Percentiles rank a stretch among this genome's conserved stretches.
phyloP scores from a whole-genome alignment of 1,140 invertebrate genomes.

The Camponotus floridanus region DNA sequence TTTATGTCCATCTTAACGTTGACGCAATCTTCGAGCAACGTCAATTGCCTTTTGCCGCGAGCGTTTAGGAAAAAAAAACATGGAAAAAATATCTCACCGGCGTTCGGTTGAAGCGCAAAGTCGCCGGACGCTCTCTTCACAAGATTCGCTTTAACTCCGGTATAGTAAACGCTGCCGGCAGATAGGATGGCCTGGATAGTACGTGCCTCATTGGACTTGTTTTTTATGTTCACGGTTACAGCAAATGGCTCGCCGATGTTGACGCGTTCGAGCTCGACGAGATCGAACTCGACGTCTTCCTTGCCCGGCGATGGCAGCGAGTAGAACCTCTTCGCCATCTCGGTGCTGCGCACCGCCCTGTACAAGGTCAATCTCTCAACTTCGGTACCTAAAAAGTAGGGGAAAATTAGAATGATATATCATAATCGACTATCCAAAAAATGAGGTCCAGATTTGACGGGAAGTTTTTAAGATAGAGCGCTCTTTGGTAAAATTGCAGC shows the following conservation, averaged over 20 bases:
- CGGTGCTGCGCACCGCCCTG: slow-evolving; percentile 89
- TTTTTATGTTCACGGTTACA: slow-evolving; percentile 89
- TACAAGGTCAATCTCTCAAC: slow-evolving; percentile 90
- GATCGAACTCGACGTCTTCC: slow-evolving; percentile 90
- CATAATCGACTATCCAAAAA: background rate
- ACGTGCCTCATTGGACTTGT: slow-evolving; percentile 88
- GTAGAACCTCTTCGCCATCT: slow-evolving; percentile 89
- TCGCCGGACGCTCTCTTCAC: slow-evolving; percentile 90
- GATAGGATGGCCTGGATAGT: slow-evolving; percentile 89
- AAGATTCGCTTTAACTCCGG: slow-evolving; percentile 89
- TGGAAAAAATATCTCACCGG: slow-evolving; percentile 84
- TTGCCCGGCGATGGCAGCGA: slow-evolving; percentile 86
- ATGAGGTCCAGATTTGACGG: too few relatives aligned
- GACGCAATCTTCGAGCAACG: background rate
- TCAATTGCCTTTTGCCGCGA: background rate
- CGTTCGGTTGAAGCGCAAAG: slow-evolving; percentile 87
- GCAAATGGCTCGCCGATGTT: slow-evolving; percentile 90
- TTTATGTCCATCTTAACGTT: background rate
- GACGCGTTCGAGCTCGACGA: slow-evolving; percentile 90
- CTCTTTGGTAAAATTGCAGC: too few relatives aligned
- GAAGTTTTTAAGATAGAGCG: background rate
- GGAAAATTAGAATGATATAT: background rate
- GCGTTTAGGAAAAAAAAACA: background rate
- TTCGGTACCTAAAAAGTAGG: slow-evolving; percentile 85
- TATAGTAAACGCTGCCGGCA: slow-evolving; percentile 92